phyloP scores from a whole-genome alignment of 2,888 invertebrate genomes.

The Ophonus ardosiacus region DNA sequence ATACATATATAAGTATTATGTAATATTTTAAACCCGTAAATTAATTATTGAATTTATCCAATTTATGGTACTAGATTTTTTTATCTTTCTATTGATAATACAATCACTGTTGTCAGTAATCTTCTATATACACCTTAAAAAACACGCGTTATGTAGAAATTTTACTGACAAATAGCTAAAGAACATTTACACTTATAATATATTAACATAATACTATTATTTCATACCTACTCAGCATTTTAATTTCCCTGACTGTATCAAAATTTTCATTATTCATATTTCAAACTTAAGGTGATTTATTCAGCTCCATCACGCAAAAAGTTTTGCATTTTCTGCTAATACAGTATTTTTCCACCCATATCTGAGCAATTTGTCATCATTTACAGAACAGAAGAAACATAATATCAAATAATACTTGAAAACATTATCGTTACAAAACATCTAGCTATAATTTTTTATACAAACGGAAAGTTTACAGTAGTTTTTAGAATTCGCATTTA shows the following conservation, averaged over 20 bases:
- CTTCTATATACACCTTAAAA: no score
- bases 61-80: no score
- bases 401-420: conserved; percentile 36
- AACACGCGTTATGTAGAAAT: no score
- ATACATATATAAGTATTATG: no score
- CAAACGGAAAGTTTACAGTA: conserved; percentile 1
- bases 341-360: conserved; percentile 16
- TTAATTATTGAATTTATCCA: no score
- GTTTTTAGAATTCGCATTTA: conserved; percentile 18
- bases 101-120: no score
- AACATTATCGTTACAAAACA: not conserved
- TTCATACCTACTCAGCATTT: not conserved
- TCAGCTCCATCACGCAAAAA: not conserved
- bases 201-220: not conserved
- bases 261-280: not conserved
- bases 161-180: no score
- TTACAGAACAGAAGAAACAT: conserved; percentile 2
- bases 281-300: not conserved
- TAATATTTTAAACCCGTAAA: no score
- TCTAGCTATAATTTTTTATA: conserved; percentile 7
- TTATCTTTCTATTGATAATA: no score
- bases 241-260: not conserved
- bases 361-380: conserved; percentile 38
- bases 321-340: not conserved
- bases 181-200: not conserved